Percentiles rank a stretch among this genome's conserved stretches.
Evolutionary conservation across 2,888 invertebrate species (phyloP).

Genomic region (Tolmerus cingulatus): DNA sequence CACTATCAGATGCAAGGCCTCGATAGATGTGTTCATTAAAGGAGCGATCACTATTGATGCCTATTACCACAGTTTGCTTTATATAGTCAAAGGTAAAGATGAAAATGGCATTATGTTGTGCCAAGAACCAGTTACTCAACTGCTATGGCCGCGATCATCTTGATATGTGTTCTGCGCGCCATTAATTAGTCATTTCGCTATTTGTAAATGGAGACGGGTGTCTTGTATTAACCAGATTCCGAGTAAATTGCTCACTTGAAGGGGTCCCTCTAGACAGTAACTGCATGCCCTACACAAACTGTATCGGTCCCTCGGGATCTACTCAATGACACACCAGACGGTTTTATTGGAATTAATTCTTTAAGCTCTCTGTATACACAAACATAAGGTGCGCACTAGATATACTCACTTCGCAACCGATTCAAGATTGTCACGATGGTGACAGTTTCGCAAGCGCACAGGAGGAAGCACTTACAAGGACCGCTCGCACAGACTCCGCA

Average conservation of each 20-base stretch:
- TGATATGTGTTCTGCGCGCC: conserved; percentile 55
- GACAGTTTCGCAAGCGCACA: conserved; percentile 7
- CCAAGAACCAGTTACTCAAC: conserved; percentile 39
- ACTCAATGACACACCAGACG: conserved; percentile 55
- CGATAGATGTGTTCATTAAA: conserved; percentile 52
- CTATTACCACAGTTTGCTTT: conserved; percentile 52
- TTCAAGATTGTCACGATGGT: conserved; percentile 33
- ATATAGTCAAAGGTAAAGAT: conserved; percentile 41
- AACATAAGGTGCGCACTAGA: conserved; percentile 50
- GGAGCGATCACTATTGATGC: conserved; percentile 49
- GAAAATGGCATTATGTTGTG: conserved; percentile 35
- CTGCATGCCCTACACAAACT: conserved; percentile 56
- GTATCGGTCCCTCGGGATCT: conserved; percentile 61
- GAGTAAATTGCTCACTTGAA: conserved; percentile 52
- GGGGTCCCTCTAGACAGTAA: conserved; percentile 32
- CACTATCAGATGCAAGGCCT: conserved; percentile 21
- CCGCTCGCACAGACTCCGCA: background rate
- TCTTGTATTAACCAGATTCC: conserved; percentile 54
- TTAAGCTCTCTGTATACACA: conserved; percentile 43
- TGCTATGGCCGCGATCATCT: conserved; percentile 51
- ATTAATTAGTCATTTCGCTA: conserved; percentile 55
- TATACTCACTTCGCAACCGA: conserved; percentile 9
- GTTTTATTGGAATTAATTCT: conserved; percentile 54
- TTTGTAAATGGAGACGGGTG: conserved; percentile 55
- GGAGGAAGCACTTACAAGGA: background rate